Percentiles rank a stretch among this genome's conserved stretches.
Evolutionary conservation across 2,888 invertebrate species (phyloP).

Genomic region (Eilema griseolum): DNA sequence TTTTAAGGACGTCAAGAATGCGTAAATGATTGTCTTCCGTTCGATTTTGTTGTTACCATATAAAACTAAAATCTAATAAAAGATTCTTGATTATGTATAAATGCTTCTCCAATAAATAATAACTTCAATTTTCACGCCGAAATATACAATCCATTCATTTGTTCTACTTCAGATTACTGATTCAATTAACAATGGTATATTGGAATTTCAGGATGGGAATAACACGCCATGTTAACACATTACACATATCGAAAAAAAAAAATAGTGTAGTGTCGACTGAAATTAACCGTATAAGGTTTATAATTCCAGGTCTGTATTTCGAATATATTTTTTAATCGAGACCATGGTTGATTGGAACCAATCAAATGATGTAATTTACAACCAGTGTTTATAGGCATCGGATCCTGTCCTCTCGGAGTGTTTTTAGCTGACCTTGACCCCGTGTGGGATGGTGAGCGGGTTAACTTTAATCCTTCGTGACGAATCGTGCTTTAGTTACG

Average conservation of each 20-base stretch:
- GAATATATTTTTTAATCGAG: constrained; percentile 75
- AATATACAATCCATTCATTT: constrained; percentile 31
- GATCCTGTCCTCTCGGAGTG: constrained; percentile 57
- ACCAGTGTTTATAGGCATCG: constrained; percentile 64
- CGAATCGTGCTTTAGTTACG: constrained; percentile 73
- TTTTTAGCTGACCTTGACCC: constrained; percentile 70
- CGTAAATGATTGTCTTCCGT: too few relatives aligned
- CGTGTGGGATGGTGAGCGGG: constrained; percentile 52
- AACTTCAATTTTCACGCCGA: constrained; percentile 16
- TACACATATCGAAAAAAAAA: constrained; percentile 55
- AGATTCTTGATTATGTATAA: neutral
- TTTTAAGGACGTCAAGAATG: too few relatives aligned
- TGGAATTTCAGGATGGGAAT: constrained; percentile 43
- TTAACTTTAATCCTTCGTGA: constrained; percentile 76
- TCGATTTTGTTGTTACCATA: too few relatives aligned
- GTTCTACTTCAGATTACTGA: constrained; percentile 42
- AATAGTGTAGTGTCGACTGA: constrained; percentile 62
- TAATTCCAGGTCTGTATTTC: constrained; percentile 59
- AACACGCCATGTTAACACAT: constrained; percentile 53
- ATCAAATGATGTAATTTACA: constrained; percentile 83
- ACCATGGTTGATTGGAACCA: constrained; percentile 81
- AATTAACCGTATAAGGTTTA: constrained; percentile 66
- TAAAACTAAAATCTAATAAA: neutral
- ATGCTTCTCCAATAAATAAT: constrained; percentile 7
- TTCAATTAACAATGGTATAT: constrained; percentile 48